Conservation (phyloP, 2,888 invertebrate genomes). For the Zygaena filipendulae region DNA sequence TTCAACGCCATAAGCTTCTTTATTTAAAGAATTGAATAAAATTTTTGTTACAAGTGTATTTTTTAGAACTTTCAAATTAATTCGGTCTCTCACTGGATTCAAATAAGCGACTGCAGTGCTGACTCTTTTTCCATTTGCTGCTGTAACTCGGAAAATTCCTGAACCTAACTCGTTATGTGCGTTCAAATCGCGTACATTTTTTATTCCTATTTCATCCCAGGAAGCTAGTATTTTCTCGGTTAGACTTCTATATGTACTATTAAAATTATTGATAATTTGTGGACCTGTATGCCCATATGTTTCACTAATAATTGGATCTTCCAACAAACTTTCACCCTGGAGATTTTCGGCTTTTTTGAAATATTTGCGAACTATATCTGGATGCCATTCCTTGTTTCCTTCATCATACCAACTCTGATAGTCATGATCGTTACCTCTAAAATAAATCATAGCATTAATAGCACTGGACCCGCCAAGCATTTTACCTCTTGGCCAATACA, state of each 20-base stretch:
- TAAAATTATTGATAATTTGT: constrained; percentile 47
- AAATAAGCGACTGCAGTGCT: constrained; percentile 61
- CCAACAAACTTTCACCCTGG: constrained; percentile 24
- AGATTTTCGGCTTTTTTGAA: constrained; percentile 42
- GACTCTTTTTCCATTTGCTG: constrained; percentile 48
- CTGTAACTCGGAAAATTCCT: constrained; percentile 48
- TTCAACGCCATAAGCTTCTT: constrained; percentile 44
- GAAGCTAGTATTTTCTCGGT: constrained; percentile 32
- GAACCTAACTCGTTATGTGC: constrained; percentile 50
- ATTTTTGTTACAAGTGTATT: constrained; percentile 57
- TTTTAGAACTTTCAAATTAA: constrained; percentile 45
- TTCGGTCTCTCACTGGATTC: constrained; percentile 22
- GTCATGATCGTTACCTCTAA: constrained; percentile 51
- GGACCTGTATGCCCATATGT: constrained; percentile 51
- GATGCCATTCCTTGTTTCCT: constrained; percentile 55
- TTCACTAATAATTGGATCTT: constrained; percentile 20
- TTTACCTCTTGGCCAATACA: constrained; percentile 67
- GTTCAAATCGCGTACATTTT: constrained; percentile 41
- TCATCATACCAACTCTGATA: constrained; percentile 52
- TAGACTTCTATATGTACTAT: constrained; percentile 37
- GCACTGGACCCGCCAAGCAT: constrained; percentile 64
- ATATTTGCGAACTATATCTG: constrained; percentile 36
- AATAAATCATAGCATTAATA: constrained; percentile 64
- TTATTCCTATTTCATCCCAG: constrained; percentile 51
- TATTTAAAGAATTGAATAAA: constrained; percentile 44